Percentiles rank a stretch among this genome's conserved stretches.
Conservation (phyloP, 2,797 vertebrate genomes). For the Anas flavirostris region DNA sequence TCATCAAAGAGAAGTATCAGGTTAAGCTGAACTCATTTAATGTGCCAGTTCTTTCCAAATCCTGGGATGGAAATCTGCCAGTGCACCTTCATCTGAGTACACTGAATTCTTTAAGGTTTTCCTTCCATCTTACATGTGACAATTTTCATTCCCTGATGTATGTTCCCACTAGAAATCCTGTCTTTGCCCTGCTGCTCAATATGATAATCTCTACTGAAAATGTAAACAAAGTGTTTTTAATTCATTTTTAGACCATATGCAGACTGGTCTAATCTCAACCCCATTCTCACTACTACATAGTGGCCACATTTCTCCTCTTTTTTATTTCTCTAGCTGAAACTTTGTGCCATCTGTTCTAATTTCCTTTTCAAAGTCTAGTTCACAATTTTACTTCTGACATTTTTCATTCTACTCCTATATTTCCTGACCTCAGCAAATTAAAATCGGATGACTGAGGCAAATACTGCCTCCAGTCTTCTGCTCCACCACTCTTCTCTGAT, state of each 20-base stretch:
- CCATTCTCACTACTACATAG: background rate
- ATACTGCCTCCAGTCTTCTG: background rate
- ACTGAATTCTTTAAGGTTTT: slow-evolving; percentile 44
- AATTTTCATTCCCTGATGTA: slow-evolving; percentile 18
- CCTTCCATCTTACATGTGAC: slow-evolving; percentile 19
- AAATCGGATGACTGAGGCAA: background rate
- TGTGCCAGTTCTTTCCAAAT: slow-evolving; percentile 60
- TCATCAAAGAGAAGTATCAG: slow-evolving; percentile 60
- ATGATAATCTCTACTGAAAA: background rate
- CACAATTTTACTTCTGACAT: background rate
- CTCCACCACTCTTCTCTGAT: background rate
- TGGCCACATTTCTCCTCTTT: background rate
- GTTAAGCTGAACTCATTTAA: slow-evolving; percentile 51
- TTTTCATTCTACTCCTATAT: background rate
- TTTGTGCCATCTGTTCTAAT: slow-evolving; percentile 26
- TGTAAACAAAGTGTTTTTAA: background rate
- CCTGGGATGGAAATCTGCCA: slow-evolving; percentile 58
- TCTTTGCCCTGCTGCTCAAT: background rate
- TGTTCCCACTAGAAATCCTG: background rate
- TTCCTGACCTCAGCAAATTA: slow-evolving; percentile 12
- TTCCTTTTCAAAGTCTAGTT: slow-evolving; percentile 39
- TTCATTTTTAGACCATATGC: background rate
- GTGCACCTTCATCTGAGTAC: slow-evolving; percentile 43
- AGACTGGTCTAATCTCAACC: background rate
- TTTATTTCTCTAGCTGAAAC: slow-evolving; percentile 17